Percentiles rank a stretch among this genome's conserved stretches.
phyloP scores from a whole-genome alignment of 2,113 vertebrate species.

The Neogale vison region DNA sequence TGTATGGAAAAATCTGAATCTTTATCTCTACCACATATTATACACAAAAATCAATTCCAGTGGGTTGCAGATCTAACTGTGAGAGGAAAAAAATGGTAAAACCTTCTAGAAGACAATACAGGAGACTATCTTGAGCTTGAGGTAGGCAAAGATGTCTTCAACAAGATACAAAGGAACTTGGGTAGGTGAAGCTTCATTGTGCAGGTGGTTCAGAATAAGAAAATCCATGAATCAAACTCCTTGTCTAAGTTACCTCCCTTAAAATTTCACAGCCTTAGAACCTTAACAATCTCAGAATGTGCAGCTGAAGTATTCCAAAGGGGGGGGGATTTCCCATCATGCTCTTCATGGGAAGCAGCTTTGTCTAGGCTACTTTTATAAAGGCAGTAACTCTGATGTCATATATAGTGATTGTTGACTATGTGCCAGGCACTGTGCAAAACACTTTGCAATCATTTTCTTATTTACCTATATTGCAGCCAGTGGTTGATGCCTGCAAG shows the following conservation, averaged over 20 bases:
- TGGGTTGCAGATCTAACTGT: background rate
- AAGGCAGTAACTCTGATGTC: background rate
- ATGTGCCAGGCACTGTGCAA: background rate
- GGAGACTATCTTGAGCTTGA: background rate
- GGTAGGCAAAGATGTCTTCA: background rate
- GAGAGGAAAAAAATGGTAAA: background rate
- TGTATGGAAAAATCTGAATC: background rate
- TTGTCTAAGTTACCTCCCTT: background rate
- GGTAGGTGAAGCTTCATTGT: background rate
- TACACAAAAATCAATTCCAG: background rate
- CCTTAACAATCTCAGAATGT: background rate
- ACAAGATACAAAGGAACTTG: background rate
- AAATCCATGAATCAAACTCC: background rate
- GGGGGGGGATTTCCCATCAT: background rate
- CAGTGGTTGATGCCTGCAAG: constrained; percentile 3
- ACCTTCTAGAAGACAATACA: background rate
- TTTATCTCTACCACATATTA: background rate
- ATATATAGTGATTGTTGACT: background rate
- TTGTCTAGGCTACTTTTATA: background rate
- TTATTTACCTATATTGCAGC: constrained; percentile 53
- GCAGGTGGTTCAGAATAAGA: background rate
- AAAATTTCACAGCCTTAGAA: background rate
- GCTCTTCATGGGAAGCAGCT: background rate
- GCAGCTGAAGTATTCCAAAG: background rate
- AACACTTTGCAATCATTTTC: background rate